These are phyloP conservation scores for Sipha flava DNA, from an alignment of 1,140 invertebrate genomes.

Conservation along the genomic window DNA sequence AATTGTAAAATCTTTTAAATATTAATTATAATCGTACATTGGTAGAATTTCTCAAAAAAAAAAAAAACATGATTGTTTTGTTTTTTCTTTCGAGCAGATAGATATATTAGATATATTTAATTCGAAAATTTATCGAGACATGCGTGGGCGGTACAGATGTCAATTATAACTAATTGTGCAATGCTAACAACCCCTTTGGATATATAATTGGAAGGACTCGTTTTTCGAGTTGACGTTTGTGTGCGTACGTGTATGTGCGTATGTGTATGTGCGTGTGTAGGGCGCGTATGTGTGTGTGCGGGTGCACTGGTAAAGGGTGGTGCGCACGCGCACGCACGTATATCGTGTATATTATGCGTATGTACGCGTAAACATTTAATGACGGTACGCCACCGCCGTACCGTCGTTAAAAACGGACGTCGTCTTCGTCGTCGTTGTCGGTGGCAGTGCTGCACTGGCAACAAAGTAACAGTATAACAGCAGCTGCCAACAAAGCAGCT, in stretches of 20 bases:
- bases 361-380: background rate
- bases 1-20: too few species aligned
- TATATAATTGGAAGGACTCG: background rate
- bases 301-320: too few species aligned
- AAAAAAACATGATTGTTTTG: too few species aligned
- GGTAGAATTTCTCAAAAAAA: too few species aligned
- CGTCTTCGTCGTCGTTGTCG: background rate
- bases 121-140: background rate
- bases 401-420: constrained; percentile 1
- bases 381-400: background rate
- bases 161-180: background rate
- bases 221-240: background rate
- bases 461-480: background rate
- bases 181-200: background rate
- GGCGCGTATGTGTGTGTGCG: background rate
- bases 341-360: background rate
- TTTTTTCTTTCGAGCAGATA: too few species aligned
- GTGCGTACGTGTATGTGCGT: background rate
- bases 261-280: background rate
- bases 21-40: too few species aligned
- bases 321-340: background rate
- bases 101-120: too few species aligned
- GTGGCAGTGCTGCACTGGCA: background rate
- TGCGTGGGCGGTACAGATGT: background rate
- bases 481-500: background rate